phyloP scores from a whole-genome alignment of 2,113 vertebrate species.

The Fukomys damarensis region DNA sequence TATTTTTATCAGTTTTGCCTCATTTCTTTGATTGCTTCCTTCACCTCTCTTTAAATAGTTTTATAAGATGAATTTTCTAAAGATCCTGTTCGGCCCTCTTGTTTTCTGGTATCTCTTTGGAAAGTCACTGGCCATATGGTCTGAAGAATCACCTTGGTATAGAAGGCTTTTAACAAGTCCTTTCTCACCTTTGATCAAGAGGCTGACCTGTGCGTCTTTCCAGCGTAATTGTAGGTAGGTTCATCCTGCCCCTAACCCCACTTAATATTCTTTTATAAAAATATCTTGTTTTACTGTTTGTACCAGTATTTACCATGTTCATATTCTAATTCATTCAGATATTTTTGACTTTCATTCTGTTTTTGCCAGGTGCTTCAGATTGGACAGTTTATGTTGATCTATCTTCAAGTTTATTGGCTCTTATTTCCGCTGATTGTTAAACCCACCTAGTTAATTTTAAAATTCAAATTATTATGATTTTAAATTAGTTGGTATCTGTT shows the following conservation, averaged over 20 bases:
- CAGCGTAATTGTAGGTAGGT: not conserved
- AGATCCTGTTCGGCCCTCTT: not conserved
- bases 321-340: not conserved
- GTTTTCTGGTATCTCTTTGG: not conserved
- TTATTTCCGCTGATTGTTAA: not conserved
- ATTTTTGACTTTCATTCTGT: not conserved
- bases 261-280: not conserved
- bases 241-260: not conserved
- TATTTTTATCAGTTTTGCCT: not conserved
- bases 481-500: not conserved
- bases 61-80: not conserved
- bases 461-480: slow-evolving; percentile 16
- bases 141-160: not conserved
- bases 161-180: not conserved
- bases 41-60: not conserved
- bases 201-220: not conserved
- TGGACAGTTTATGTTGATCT: not conserved
- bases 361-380: not conserved
- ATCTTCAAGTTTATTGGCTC: not conserved
- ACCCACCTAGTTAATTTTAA: not conserved
- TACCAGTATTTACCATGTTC: not conserved
- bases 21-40: not conserved
- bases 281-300: not conserved
- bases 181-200: not conserved
- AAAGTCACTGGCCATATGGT: not conserved